Conservation (phyloP, 2,888 invertebrate genomes). For the Petrolisthes cinctipes region DNA sequence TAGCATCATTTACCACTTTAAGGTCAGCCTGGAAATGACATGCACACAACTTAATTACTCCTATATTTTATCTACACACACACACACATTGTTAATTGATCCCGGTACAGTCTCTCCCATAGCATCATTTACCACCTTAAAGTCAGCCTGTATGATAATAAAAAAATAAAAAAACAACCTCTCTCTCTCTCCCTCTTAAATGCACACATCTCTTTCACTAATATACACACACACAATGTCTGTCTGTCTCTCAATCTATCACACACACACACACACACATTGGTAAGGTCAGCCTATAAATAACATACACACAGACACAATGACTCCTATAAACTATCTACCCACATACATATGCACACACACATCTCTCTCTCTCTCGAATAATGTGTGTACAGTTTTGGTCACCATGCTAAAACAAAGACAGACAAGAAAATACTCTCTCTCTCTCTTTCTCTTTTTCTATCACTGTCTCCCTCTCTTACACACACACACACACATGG, state of each 20-base stretch:
- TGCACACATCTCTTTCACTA: neutral
- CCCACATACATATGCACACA: too few relatives aligned
- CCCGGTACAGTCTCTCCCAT: conserved; percentile 97
- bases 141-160: too few relatives aligned
- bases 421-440: too few relatives aligned
- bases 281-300: neutral
- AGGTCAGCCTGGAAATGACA: conserved; percentile 74
- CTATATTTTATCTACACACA: too few relatives aligned
- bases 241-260: neutral
- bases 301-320: neutral
- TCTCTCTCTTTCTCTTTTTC: too few relatives aligned
- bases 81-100: conserved; percentile 84
- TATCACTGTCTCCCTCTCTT: too few relatives aligned
- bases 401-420: too few relatives aligned
- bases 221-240: neutral
- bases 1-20: conserved; percentile 94
- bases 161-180: too few relatives aligned
- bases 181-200: neutral
- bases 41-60: neutral
- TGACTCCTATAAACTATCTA: neutral
- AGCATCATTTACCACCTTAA: conserved; percentile 87
- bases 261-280: too few relatives aligned
- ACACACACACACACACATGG: too few relatives aligned
- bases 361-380: too few relatives aligned
- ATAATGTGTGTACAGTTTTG: too few relatives aligned